These are phyloP conservation scores for Protodeltote pygarga DNA, from an alignment of 2,888 invertebrate genomes.

Conservation along the genomic window DNA sequence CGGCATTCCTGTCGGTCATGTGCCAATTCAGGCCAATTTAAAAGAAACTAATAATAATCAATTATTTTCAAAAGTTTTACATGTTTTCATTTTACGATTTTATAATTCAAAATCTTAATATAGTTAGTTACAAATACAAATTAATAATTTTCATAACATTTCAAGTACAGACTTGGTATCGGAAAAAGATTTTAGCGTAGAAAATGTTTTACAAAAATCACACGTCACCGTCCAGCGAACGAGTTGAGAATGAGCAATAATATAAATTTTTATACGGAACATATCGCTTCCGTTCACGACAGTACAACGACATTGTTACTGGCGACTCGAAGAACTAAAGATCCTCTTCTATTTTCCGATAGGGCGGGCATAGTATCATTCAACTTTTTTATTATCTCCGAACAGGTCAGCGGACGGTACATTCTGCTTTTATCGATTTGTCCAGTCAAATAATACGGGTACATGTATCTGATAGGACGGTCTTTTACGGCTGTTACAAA, in stretches of 20 bases:
- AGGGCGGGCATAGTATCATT: conserved; percentile 80
- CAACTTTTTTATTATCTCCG: conserved; percentile 84
- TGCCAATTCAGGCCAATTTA: too few relatives aligned
- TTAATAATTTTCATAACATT: conserved; percentile 17
- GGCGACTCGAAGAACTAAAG: conserved; percentile 75
- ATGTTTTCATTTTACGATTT: too few relatives aligned
- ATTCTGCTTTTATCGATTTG: conserved; percentile 53
- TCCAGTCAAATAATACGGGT: conserved; percentile 55
- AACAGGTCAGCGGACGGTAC: conserved; percentile 71
- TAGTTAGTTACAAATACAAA: too few relatives aligned
- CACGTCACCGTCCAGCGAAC: conserved; percentile 32
- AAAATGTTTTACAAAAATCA: conserved; percentile 15
- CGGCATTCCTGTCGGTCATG: too few relatives aligned
- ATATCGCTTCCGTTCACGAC: conserved; percentile 56
- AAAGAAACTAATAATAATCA: too few relatives aligned
- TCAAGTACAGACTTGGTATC: conserved; percentile 13
- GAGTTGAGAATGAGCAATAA: conserved; percentile 40
- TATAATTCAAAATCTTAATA: too few relatives aligned
- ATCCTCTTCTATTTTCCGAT: conserved; percentile 82
- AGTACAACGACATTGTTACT: conserved; percentile 75
- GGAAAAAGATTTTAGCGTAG: conserved; percentile 20
- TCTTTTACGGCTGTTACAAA: conserved; percentile 35
- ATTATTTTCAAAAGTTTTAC: too few relatives aligned
- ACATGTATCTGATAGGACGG: conserved; percentile 40
- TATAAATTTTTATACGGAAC: conserved; percentile 41